Base-by-base conservation (phyloP, 2,888 invertebrate species). In the Parapristionchus giblindavisi region DNA sequence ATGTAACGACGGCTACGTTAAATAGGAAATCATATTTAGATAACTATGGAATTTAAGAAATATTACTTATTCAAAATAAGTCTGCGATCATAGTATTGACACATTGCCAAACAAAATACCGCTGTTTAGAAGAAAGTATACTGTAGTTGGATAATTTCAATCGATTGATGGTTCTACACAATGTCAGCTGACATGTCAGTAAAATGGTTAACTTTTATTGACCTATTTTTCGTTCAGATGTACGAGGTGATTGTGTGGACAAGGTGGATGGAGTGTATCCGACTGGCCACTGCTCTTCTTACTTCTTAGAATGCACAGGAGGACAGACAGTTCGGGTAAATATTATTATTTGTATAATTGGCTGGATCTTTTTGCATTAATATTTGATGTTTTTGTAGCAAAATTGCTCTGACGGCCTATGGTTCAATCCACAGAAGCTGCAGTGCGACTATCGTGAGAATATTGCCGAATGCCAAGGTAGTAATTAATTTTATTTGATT, bases 361-460 rank as follows among this genome's bases (percentile, higher is more conserved):
- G 3, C 38, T 54, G 3, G 8, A 2, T 14, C n/a, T 56, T 4
- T 56, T 54, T 2, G 21, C 14, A 32, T 61, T 5, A 32, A 5
- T 24, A 32, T 24, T 27, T 4, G 21, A 8, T 65, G 17, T 8
- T 11, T 5, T 29, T 72, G 40, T 17, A 72, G 72, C 40, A 48
- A 34, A 60, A 58, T 34, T 77, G 77, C 51, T 58, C 74, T 11
- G 6, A 17, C 2, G 75, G 75, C 4, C 70, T 77, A 24, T 75
- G 75, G 56, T 77, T 77, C 77, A 75, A 75, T 48, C 60, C 65
- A 38, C 58, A 38, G 56, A 21, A 29, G 11, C 21, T 17, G 6
- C 51, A 66, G 56, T 77, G 77, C 51, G 77, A 77, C 40, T 75
- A 58, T 54, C 76, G 75, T 24, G 52, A 74, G 24, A 43, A 60